These are phyloP conservation scores for Cliona cf. orientalis DNA, from an alignment of 37 sponge, comb jelly and placozoan genomes.

Conservation along the genomic window DNA sequence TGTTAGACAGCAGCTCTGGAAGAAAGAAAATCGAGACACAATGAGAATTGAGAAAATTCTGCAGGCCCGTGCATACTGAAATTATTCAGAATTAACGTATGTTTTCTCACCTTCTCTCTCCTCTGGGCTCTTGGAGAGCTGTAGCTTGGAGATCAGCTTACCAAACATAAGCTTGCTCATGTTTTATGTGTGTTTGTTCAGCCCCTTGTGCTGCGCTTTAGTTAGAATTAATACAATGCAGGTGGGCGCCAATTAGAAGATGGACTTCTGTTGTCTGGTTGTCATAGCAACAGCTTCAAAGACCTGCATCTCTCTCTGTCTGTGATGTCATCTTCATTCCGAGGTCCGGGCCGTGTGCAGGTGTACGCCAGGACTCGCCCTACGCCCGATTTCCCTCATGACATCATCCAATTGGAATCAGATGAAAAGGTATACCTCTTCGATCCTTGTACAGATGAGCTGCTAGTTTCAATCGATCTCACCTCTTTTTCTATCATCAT, in stretches of 20 bases:
- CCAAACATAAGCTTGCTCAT: conserved; percentile 37
- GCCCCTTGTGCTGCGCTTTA: background rate
- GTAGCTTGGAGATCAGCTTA: conserved; percentile 41
- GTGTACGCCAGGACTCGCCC: conserved; percentile 88
- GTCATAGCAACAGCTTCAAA: conserved; percentile 1
- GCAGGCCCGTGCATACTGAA: background rate
- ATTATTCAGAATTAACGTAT: background rate
- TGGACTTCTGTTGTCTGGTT: no score
- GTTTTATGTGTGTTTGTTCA: no score
- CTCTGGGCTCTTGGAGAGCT: conserved; percentile 29
- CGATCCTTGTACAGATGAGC: no score
- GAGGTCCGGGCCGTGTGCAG: conserved; percentile 28
- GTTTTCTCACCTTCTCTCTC: conserved; percentile 50
- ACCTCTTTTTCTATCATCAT: no score
- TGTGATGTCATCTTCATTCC: background rate
- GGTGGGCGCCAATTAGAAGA: background rate
- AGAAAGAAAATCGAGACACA: no score
- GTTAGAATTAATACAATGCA: background rate
- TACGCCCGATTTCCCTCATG: conserved; percentile 84
- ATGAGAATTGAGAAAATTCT: background rate
- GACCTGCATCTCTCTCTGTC: background rate
- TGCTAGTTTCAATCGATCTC: no score
- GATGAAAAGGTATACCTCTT: conserved; percentile 70
- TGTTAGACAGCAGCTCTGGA: conserved; percentile 14
- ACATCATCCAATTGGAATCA: conserved; percentile 64